These are phyloP conservation scores for Acleris sparsana DNA, from an alignment of 2,888 invertebrate genomes.

Conservation along the genomic window DNA sequence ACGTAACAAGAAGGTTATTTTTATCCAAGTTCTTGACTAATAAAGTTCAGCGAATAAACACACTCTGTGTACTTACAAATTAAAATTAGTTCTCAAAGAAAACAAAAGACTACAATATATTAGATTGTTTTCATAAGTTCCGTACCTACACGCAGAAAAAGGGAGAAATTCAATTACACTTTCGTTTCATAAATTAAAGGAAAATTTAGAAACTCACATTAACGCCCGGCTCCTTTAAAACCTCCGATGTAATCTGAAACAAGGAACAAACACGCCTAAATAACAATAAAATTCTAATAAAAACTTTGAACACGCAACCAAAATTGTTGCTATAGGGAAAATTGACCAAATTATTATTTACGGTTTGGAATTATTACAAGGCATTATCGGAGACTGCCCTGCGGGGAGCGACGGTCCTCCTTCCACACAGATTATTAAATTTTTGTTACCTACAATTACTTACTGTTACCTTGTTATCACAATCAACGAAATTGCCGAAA, in stretches of 20 bases:
- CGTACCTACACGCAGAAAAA: slow-evolving; percentile 45
- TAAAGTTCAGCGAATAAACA: slow-evolving; percentile 34
- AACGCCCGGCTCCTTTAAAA: slow-evolving; percentile 79
- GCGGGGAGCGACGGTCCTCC: slow-evolving; percentile 17
- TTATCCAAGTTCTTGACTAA: slow-evolving; percentile 28
- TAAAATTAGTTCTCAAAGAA: slow-evolving; percentile 31
- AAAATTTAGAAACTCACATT: slow-evolving; percentile 81
- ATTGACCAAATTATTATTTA: slow-evolving; percentile 84
- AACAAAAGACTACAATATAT: slow-evolving; percentile 32
- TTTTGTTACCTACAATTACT: slow-evolving; percentile 27
- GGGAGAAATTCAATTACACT: slow-evolving; percentile 66
- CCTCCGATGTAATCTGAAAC: slow-evolving; percentile 82
- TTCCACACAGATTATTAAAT: slow-evolving; percentile 25
- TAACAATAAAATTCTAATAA: slow-evolving; percentile 84
- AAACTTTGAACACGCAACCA: slow-evolving; percentile 82
- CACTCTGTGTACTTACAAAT: slow-evolving; percentile 30
- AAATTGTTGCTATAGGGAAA: slow-evolving; percentile 72
- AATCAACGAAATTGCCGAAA: slow-evolving; percentile 19
- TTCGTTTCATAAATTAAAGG: slow-evolving; percentile 70
- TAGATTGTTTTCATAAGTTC: slow-evolving; percentile 46
- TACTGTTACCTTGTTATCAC: slow-evolving; percentile 2
- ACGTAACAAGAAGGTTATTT: slow-evolving; percentile 28
- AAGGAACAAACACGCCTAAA: slow-evolving; percentile 83
- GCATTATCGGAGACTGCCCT: slow-evolving; percentile 60
- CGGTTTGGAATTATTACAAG: slow-evolving; percentile 78